Evolutionary conservation across 2,113 vertebrate species (phyloP).

Genomic region (Leucosticte australis): DNA sequence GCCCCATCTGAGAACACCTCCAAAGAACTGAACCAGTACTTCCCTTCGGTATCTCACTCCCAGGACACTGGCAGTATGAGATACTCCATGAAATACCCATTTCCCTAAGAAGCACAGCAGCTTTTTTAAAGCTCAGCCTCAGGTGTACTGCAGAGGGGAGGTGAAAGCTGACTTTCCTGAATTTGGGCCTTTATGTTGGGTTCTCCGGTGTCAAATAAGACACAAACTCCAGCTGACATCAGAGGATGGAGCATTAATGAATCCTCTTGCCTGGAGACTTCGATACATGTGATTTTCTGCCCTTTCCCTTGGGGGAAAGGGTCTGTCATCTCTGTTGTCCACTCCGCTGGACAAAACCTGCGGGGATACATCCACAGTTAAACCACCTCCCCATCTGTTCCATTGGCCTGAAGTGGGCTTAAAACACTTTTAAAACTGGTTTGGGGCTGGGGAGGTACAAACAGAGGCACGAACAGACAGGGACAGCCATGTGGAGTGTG

Average conservation of each 20-base stretch:
- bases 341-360: neutral
- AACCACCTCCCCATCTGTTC: neutral
- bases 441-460: neutral
- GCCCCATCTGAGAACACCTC: neutral
- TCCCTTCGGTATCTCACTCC: neutral
- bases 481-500: fast-evolving
- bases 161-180: neutral
- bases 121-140: neutral
- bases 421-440: neutral
- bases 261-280: neutral
- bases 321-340: neutral
- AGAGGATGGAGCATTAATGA: neutral
- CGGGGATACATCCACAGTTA: neutral
- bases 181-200: neutral
- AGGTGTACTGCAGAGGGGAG: neutral
- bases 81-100: neutral
- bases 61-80: neutral
- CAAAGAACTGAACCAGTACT: neutral
- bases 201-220: neutral
- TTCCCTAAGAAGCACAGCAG: neutral
- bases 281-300: neutral
- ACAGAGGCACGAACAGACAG: neutral
- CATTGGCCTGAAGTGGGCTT: neutral
- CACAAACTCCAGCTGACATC: neutral
- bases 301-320: neutral